Base-by-base conservation (phyloP, 2,113 vertebrate genomes). In the Corythornis cristatus region DNA sequence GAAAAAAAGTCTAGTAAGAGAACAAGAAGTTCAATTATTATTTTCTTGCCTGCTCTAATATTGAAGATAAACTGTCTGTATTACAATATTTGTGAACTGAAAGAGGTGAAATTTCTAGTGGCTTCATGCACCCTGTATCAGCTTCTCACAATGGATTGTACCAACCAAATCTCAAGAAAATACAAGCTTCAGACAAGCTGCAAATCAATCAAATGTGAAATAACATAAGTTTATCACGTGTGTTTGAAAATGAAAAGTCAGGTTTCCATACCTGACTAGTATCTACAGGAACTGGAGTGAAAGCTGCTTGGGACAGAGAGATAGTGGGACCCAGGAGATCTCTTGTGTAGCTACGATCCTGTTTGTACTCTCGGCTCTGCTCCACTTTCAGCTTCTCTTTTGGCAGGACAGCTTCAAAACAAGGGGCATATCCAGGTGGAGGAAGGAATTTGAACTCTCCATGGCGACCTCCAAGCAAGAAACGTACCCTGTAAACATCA, bases 381-480 rank as follows among this genome's bases (percentile, higher is more conserved):
- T 99, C 99, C 78, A 99, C 98, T 89, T 99, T 98, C 78, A 99
- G 95, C 60, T 99, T 99, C 79, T 99, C 99, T 90, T 99, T 98
- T 0, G 99, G 99, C 5, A 99, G 91, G 60, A 99, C 98, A 5
- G 99, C 99, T 97, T 99, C 99, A 70, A 98, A 99, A 91, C 99
- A 99, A 5, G 99, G 98, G 18, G 99, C 99, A 35, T 99, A 99
- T 12, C 99, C 99, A 9, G 98, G 98, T 8, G 99, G 99, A 48
- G 99, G 99, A 57, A 99, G 99, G 90, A 99, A 99, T 93, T 99
- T 99, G 96, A 99, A 99, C 83, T 99, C 99, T 42, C 99, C 99
- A 16, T 99, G 99, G 78, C 99, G 98, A 51, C 99, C 99, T 10
- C 99, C 99, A 21, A 99, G 98, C 85, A 99, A 97, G 91, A 99